Base-by-base conservation (phyloP, 2,113 vertebrate species). In the Plotosus lineatus region DNA sequence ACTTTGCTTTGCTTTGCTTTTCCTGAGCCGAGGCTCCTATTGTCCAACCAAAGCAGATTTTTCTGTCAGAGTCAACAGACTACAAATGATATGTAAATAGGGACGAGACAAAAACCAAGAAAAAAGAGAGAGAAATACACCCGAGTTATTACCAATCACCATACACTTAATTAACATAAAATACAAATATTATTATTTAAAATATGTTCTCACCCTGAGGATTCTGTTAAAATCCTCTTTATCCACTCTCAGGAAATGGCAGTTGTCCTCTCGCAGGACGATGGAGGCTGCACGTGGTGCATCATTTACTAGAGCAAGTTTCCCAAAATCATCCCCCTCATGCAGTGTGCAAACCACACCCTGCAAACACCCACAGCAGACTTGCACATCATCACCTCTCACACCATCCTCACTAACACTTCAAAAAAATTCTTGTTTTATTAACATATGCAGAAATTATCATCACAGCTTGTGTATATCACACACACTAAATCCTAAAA, bases 171-270 rank as follows among this genome's bases (percentile, higher is more conserved):
- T 8, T 53, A 38, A 28, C 23, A 28, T 1, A 46, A 69, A 69
- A 28, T 4, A 46, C 28, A 31, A 48, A 50, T 50, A 17, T 8
- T 28, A 72, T 8, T 28, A 72, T 21, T 33, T 3, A 31, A 72
- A 21, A 11, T 50, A 36, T 53, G 33, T 1, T 88, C 96, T 95
- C 87, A 97, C 98, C 91, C 96, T 95, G 36, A 99, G 91, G 89
- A 99, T 98, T 86, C 97, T 92, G 92, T 99, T 99, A 89, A 99
- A 99, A 90, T 99, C 98, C 82, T 99, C 98, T 86, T 99, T 99
- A 89, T 99, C 97, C 2, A 99, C 98, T 84, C 97, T 94, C 86
- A 99, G 88, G 91, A 99, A 99, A 89, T 99, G 98, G 87, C 98
- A 99, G 87, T 98, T 96, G 90, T 99, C 98, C 87, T 99, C 98